Base-by-base conservation (phyloP, 2,888 invertebrate species). In the Osedax frankpressi region DNA sequence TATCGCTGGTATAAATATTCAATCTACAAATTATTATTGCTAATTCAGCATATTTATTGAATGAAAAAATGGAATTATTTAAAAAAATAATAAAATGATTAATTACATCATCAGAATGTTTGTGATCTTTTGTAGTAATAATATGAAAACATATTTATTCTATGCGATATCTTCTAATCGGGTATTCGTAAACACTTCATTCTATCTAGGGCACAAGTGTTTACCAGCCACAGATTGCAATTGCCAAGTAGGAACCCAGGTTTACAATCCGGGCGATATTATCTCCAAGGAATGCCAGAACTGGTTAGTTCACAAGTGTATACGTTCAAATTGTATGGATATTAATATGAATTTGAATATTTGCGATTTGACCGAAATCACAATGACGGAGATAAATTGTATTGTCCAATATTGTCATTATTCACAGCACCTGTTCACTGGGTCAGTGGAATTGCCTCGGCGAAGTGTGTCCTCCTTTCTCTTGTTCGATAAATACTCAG, bases 281-380 rank as follows among this genome's bases (percentile, higher is more conserved):
- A 26, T 71, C 71, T 70, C 26, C 73, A 78, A 77, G 63, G 71
- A 77, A 1, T 81, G 81, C 73, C 71, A 75, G 2, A 76, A 78
- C 62, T 80, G 80, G 71, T 71, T 25, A 28, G 44, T 26, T 44
- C 44, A 44, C 44, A 11, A 11, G 44, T 44, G 44, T 44, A 19
- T 44, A 44, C 44, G 6, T 11, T 44, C 44, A 44, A 11, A 44
- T n/a, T n/a, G n/a, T n/a, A n/a, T n/a, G n/a, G n/a, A n/a, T n/a
- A n/a, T n/a, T n/a, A n/a, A n/a, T n/a, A n/a, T n/a, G n/a, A n/a
- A n/a, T n/a, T n/a, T n/a, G n/a, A n/a, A n/a, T n/a, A n/a, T n/a
- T n/a, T n/a, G n/a, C n/a, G n/a, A n/a, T n/a, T n/a, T n/a, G n/a
- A n/a, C n/a, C n/a, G n/a, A n/a, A n/a, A n/a, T n/a, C n/a, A n/a